A percentile compares a stretch with the other conserved stretches of the same genome.
These are phyloP conservation scores for Cynopterus sphinx DNA, from an alignment of 2,797 vertebrate genomes.

Conservation along the genomic window DNA sequence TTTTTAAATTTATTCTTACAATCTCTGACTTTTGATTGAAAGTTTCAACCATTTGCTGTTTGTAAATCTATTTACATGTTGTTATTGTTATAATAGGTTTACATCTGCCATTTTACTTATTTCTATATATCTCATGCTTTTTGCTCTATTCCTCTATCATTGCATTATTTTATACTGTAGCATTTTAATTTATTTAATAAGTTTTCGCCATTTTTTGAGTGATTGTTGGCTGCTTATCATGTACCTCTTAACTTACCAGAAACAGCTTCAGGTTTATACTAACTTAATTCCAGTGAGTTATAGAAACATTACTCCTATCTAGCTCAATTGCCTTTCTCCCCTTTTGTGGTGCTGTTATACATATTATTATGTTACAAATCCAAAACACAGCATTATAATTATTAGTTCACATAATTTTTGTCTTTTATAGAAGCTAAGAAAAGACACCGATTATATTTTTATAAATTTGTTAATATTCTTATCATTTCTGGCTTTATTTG, in stretches of 20 bases:
- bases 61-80: not conserved
- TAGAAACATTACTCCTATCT: not conserved
- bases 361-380: not conserved
- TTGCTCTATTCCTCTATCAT: not conserved
- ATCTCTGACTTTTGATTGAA: not conserved
- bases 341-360: not conserved
- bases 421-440: not conserved
- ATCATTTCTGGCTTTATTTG: constrained; percentile 26
- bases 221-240: not conserved
- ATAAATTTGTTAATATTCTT: not conserved
- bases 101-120: not conserved
- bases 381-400: not conserved
- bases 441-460: not conserved
- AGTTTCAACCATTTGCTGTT: not conserved
- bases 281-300: not conserved
- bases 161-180: not conserved
- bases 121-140: not conserved
- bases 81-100: not conserved
- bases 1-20: not conserved
- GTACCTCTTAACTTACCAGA: not conserved
- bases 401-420: not conserved
- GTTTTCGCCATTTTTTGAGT: not conserved
- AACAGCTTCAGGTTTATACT: not conserved
- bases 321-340: not conserved
- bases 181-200: not conserved